Base-by-base conservation (phyloP, 2,888 invertebrate genomes). In the Boloria selene region DNA sequence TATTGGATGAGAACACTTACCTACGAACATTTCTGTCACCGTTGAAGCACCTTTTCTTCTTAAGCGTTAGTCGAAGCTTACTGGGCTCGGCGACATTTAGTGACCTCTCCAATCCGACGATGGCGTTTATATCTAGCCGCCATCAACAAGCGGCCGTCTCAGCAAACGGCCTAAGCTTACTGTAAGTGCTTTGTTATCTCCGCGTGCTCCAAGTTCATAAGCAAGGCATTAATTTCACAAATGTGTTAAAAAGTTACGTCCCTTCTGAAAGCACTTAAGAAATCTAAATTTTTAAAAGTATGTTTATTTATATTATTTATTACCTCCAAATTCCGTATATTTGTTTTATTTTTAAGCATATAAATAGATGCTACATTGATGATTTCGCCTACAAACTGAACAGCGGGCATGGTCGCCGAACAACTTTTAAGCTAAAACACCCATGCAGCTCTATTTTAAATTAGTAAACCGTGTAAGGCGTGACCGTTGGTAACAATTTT, bases 51-150 rank as follows among this genome's bases (percentile, higher is more conserved):
- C 80, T 86, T 84, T 86, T 85, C 85, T 82, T 90, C 88, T 84
- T 90, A 92, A 92, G 92, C 92, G 87, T 92, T 92, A 92, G 90
- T 91, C 87, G 90, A 91, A 92, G 92, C 92, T 90, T 87, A 82
- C 84, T 86, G 83, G 86, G 83, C 82, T 83, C 88, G 86, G 84
- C 85, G 90, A 84, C 90, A 75, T 88, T 91, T 88, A 89, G 87
- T 88, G 88, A 86, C 82, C 79, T 88, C 82, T 85, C 79, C 82
- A 83, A 73, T 87, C 84, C 85, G 84, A 75, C 77, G 86, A 79
- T 84, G 86, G 82, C 84, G 83, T 80, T 88, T 83, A 82, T 85
- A 84, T 86, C 80, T 88, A 88, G 89, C 87, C 81, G 85, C 87
- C 85, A 80, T 87, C 87, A 84, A 84, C 86, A 89, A 92, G 91